phyloP scores from a whole-genome alignment of 2,113 vertebrate genomes.

The Limanda limanda region DNA sequence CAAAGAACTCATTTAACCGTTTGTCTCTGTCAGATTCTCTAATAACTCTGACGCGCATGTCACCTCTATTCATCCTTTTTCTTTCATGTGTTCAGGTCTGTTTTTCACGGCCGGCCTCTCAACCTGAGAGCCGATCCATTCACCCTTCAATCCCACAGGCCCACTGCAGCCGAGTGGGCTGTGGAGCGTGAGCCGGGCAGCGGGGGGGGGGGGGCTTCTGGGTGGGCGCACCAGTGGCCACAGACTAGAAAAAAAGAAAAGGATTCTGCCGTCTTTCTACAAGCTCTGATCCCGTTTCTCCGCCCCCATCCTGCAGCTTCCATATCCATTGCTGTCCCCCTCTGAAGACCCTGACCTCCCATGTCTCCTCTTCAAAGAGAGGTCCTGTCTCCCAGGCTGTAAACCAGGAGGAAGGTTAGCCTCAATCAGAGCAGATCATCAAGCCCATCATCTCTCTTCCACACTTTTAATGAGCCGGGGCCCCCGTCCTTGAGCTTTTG shows the following conservation, averaged over 20 bases:
- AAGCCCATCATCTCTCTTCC: conserved; percentile 72
- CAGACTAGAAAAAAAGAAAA: conserved; percentile 31
- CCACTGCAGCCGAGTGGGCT: conserved; percentile 8
- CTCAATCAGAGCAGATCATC: conserved; percentile 75
- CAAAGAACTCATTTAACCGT: conserved; percentile 29
- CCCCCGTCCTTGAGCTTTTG: conserved; percentile 64
- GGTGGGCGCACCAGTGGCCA: conserved; percentile 15
- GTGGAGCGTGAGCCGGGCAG: conserved; percentile 16
- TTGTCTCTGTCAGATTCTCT: conserved; percentile 51
- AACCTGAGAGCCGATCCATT: conserved; percentile 56
- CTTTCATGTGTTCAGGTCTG: conserved; percentile 30
- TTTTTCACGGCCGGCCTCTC: conserved; percentile 61
- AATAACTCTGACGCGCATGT: conserved; percentile 50
- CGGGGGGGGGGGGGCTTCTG: conserved; percentile 28
- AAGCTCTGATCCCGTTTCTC: conserved; percentile 32
- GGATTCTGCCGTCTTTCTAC: conserved; percentile 50
- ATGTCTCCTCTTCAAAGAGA: conserved; percentile 50
- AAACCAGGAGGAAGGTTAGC: conserved; percentile 52
- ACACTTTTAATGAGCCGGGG: conserved; percentile 71
- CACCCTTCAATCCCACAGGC: conserved; percentile 32
- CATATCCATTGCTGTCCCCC: conserved; percentile 48
- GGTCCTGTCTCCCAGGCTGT: conserved; percentile 40
- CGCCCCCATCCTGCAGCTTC: conserved; percentile 25
- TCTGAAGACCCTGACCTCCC: conserved; percentile 60
- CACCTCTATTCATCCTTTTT: conserved; percentile 45